phyloP scores from a whole-genome alignment of 2,888 invertebrate genomes.

The Coenonympha arcania region DNA sequence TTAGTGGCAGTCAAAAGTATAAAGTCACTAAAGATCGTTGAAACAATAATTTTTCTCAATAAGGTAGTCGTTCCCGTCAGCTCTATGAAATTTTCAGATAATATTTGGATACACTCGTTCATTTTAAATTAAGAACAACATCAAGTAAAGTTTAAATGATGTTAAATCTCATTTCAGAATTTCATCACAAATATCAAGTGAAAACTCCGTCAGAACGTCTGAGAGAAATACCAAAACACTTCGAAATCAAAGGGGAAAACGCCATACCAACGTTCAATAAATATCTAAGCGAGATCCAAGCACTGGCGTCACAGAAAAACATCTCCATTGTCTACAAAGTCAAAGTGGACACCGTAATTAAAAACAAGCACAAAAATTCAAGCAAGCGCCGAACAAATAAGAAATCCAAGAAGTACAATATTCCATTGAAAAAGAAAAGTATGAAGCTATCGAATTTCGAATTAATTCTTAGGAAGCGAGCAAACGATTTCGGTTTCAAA shows the following conservation, averaged over 20 bases:
- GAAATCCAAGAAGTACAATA: slow-evolving; percentile 53
- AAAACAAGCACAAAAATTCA: slow-evolving; percentile 23
- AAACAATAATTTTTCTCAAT: too few species aligned
- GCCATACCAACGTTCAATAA: slow-evolving; percentile 43
- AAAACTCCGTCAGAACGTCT: slow-evolving; percentile 31
- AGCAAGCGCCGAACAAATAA: slow-evolving; percentile 34
- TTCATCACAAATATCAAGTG: slow-evolving; percentile 30
- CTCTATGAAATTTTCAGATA: too few species aligned
- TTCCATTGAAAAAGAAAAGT: slow-evolving; percentile 58
- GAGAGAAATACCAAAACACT: slow-evolving; percentile 47
- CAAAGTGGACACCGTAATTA: slow-evolving; percentile 42
- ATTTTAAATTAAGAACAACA: too few species aligned
- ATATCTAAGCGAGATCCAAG: slow-evolving; percentile 44
- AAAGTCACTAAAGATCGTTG: too few species aligned
- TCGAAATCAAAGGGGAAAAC: slow-evolving; percentile 44
- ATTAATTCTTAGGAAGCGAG: slow-evolving; percentile 47
- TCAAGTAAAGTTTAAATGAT: too few species aligned
- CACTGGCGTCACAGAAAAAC: slow-evolving; percentile 45
- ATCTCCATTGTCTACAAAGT: slow-evolving; percentile 47
- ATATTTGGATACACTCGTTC: too few species aligned
- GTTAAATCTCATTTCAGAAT: slow-evolving; percentile 23
- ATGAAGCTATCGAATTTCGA: slow-evolving; percentile 63
- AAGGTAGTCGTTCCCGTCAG: too few species aligned
- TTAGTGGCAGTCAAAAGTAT: too few species aligned
- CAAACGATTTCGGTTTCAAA: slow-evolving; percentile 32